A percentile compares a stretch with the other conserved stretches of the same genome.
phyloP scores from a whole-genome alignment of 2,113 vertebrate species.

The Nothocercus nigrocapillus region DNA sequence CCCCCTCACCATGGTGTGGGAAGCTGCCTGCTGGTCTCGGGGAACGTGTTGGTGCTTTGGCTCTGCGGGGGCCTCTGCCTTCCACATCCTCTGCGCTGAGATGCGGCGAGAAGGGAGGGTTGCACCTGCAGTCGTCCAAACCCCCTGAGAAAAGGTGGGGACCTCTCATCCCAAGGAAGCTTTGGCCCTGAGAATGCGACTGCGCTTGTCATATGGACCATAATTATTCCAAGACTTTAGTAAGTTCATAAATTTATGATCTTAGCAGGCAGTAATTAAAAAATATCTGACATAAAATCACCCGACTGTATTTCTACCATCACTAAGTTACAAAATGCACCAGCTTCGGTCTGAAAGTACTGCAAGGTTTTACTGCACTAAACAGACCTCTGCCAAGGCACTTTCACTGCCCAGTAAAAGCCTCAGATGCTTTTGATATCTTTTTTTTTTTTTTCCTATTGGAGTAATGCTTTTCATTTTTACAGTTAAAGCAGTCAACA shows the following conservation, averaged over 20 bases:
- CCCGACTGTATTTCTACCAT: neutral
- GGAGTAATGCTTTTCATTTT: neutral
- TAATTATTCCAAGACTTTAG: neutral
- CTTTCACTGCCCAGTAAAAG: neutral
- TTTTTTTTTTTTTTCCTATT: neutral
- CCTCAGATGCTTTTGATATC: neutral
- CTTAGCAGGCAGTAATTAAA: neutral
- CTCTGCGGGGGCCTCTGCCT: no score
- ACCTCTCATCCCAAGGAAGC: neutral
- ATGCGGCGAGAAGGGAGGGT: neutral
- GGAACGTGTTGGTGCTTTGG: neutral
- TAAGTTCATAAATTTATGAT: neutral
- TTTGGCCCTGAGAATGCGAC: neutral
- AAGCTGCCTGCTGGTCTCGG: neutral
- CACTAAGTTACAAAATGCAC: neutral
- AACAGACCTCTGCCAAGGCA: neutral
- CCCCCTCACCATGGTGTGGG: fast-evolving
- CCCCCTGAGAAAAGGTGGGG: neutral
- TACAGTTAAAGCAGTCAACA: neutral
- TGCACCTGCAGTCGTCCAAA: neutral
- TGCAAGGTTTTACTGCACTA: neutral
- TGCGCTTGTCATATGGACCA: neutral
- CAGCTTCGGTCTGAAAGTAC: neutral
- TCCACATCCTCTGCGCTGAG: neutral
- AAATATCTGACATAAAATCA: neutral